A percentile compares a stretch with the other conserved stretches of the same genome.
Conservation (phyloP, 2,888 invertebrate genomes). For the Lobophora halterata region DNA sequence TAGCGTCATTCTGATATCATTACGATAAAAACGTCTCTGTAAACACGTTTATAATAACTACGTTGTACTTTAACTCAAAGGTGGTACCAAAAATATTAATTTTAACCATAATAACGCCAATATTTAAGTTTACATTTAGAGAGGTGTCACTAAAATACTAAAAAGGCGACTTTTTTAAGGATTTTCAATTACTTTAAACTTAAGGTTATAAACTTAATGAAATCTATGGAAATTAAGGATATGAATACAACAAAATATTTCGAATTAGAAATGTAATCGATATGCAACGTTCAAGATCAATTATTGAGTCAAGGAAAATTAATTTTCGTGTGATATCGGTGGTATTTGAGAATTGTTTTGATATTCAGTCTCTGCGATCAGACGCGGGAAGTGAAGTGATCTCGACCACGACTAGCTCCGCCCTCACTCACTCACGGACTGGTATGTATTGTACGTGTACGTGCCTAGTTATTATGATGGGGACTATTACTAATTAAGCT, state of each 20-base stretch:
- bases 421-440: constrained; percentile 31
- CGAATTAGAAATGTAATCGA: constrained; percentile 78
- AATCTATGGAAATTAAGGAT: constrained; percentile 66
- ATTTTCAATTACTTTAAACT: constrained; percentile 63
- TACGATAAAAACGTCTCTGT: constrained; percentile 68
- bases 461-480: constrained; percentile 49
- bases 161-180: constrained; percentile 58
- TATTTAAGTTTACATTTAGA: constrained; percentile 59
- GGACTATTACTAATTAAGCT: constrained; percentile 56
- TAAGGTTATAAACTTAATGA: constrained; percentile 69
- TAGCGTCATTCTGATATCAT: constrained; percentile 69
- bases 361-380: constrained; percentile 62
- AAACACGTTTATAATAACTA: constrained; percentile 71
- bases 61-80: constrained; percentile 79
- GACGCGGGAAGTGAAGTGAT: constrained; percentile 47
- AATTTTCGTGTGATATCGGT: constrained; percentile 73
- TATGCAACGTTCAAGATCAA: constrained; percentile 79
- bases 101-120: constrained; percentile 67
- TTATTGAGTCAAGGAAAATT: constrained; percentile 48
- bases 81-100: constrained; percentile 77
- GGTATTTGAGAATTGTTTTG: constrained; percentile 60
- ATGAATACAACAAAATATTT: constrained; percentile 74
- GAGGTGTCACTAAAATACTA: constrained; percentile 68
- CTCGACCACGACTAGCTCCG: constrained; percentile 2
- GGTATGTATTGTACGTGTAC: constrained; percentile 35